These are phyloP conservation scores for Falco naumanni DNA, from an alignment of 2,797 vertebrate genomes.

Conservation along the genomic window DNA sequence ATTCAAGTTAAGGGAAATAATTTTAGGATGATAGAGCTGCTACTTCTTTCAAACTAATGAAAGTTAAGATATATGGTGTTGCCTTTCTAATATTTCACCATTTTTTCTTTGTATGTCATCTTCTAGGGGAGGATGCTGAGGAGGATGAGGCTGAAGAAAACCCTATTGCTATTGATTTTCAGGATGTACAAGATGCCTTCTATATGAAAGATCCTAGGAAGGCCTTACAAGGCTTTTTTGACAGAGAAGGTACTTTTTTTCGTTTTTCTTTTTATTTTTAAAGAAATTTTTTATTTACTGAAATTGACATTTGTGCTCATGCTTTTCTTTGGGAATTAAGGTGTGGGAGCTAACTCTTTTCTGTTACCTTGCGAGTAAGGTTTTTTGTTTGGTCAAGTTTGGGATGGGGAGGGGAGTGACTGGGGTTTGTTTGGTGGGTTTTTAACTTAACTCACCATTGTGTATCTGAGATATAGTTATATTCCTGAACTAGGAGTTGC, in stretches of 20 bases:
- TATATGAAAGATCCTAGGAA: conserved; percentile 98
- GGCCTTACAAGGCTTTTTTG: conserved; percentile 95
- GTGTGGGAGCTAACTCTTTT: neutral
- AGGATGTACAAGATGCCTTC: conserved; percentile 93
- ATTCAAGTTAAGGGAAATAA: neutral
- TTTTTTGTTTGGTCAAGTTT: neutral
- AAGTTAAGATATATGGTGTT: neutral
- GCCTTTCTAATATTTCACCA: neutral
- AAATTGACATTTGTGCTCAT: neutral
- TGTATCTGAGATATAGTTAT: neutral
- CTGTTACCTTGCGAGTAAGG: neutral
- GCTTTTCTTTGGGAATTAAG: neutral
- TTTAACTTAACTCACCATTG: neutral
- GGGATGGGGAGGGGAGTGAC: too few relatives aligned
- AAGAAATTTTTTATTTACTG: neutral
- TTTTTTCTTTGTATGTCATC: neutral
- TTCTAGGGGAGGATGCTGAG: conserved; percentile 88
- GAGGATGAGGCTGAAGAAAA: conserved; percentile 97
- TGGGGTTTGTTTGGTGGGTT: neutral
- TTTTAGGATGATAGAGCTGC: neutral
- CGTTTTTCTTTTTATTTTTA: neutral
- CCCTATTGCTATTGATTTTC: conserved; percentile 95
- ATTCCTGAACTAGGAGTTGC: neutral
- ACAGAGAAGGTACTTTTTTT: conserved; percentile 88
- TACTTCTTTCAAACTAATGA: neutral